A percentile compares a stretch with the other conserved stretches of the same genome.
Conservation (phyloP, 1,140 invertebrate species). For the Drosophila ironensis region DNA sequence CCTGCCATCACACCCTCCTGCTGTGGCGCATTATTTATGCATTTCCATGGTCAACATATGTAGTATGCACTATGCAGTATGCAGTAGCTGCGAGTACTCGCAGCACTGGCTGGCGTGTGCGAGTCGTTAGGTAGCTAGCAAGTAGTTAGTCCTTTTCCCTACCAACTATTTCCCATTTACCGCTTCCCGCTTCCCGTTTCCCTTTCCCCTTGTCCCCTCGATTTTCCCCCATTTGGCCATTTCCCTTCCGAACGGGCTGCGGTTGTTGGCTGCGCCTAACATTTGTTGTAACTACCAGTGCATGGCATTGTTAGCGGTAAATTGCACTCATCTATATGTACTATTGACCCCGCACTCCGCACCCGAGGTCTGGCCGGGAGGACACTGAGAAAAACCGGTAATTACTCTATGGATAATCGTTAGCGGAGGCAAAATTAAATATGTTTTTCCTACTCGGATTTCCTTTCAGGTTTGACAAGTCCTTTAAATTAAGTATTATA, state of each 20-base stretch:
- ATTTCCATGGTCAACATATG: constrained; percentile 80
- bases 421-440: too few relatives aligned
- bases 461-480: too few relatives aligned
- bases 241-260: constrained; percentile 28
- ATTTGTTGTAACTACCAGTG: constrained; percentile 77
- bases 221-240: not conserved
- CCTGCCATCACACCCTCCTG: constrained; percentile 38
- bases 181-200: too few relatives aligned
- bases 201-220: not conserved
- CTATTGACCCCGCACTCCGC: constrained; percentile 39
- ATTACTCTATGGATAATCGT: too few relatives aligned
- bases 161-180: not conserved
- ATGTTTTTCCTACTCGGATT: too few relatives aligned
- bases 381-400: constrained; percentile 10
- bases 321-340: constrained; percentile 78
- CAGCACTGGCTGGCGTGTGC: constrained; percentile 45
- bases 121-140: constrained; percentile 72
- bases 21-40: constrained; percentile 78
- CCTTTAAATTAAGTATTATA: too few relatives aligned
- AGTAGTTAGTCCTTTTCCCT: constrained; percentile 58
- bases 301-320: constrained; percentile 80
- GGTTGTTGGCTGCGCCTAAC: constrained; percentile 75
- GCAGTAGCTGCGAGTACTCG: constrained; percentile 9
- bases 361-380: constrained; percentile 3
- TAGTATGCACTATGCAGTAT: constrained; percentile 64